Conservation (phyloP, 2,113 vertebrate species). For the Tauraco erythrolophus region DNA sequence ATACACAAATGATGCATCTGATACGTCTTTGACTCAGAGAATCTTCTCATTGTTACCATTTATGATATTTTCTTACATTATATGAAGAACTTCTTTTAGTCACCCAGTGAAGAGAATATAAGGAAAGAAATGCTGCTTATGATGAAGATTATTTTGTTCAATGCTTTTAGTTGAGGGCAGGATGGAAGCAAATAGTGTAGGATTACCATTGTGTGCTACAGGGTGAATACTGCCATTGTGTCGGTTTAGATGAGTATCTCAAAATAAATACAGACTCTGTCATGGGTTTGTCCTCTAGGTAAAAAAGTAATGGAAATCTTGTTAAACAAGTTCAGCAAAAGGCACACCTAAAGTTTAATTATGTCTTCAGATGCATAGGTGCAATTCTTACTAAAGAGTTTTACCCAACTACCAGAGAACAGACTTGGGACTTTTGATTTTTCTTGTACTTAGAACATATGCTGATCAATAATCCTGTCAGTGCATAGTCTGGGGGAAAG, state of each 20-base stretch:
- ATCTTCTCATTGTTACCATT: not conserved
- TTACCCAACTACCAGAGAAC: not conserved
- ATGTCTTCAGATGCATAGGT: slow-evolving; percentile 4
- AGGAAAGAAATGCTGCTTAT: not conserved
- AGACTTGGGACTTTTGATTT: not conserved
- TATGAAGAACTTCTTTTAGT: not conserved
- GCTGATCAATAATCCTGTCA: not conserved
- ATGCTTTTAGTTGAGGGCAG: not conserved
- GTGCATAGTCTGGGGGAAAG: not conserved
- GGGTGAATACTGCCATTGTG: slow-evolving; percentile 38
- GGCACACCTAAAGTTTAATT: slow-evolving; percentile 68
- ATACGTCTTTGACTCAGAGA: not conserved
- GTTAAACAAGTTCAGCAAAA: slow-evolving; percentile 72
- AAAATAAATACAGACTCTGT: slow-evolving; percentile 69
- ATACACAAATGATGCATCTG: not conserved
- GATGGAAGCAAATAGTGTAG: not conserved
- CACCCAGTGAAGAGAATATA: not conserved
- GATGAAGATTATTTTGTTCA: not conserved
- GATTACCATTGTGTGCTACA: slow-evolving; percentile 24
- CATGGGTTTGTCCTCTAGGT: slow-evolving; percentile 69
- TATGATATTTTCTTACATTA: not conserved
- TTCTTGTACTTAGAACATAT: not conserved
- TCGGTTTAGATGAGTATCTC: slow-evolving; percentile 73
- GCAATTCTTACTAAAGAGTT: not conserved
- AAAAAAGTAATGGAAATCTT: slow-evolving; percentile 67